These are phyloP conservation scores for Melanchra persicariae DNA, from an alignment of 2,888 invertebrate genomes.

Conservation along the genomic window DNA sequence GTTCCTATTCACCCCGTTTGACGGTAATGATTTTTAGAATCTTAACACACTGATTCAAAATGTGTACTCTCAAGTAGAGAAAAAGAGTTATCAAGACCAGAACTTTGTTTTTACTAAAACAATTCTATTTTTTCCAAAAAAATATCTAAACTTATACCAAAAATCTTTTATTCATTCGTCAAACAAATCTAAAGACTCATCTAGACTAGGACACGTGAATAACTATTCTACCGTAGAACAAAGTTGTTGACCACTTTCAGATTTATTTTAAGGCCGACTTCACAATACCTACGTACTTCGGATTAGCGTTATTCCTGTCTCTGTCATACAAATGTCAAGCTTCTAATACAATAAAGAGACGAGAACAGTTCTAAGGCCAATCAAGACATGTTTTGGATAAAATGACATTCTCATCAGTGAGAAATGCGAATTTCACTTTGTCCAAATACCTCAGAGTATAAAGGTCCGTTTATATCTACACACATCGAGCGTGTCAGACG, in stretches of 20 bases:
- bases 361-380: too few relatives aligned
- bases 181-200: constrained; percentile 23
- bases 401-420: too few relatives aligned
- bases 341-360: too few relatives aligned
- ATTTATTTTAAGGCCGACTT: not conserved
- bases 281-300: not conserved
- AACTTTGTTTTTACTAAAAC: not conserved
- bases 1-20: too few relatives aligned
- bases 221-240: not conserved
- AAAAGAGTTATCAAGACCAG: not conserved
- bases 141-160: constrained; percentile 26
- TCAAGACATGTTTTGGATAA: too few relatives aligned
- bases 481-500: too few relatives aligned
- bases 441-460: too few relatives aligned
- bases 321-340: too few relatives aligned
- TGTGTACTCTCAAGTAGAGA: not conserved
- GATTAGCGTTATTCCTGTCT: too few relatives aligned
- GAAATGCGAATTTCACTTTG: too few relatives aligned
- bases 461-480: too few relatives aligned
- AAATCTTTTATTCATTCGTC: constrained; percentile 3
- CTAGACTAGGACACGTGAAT: not conserved
- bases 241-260: not conserved
- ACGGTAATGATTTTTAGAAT: not conserved
- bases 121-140: constrained; percentile 14
- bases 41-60: too few relatives aligned